These are phyloP conservation scores for Colletes gigas DNA, from an alignment of 1,140 invertebrate species.

Conservation along the genomic window DNA sequence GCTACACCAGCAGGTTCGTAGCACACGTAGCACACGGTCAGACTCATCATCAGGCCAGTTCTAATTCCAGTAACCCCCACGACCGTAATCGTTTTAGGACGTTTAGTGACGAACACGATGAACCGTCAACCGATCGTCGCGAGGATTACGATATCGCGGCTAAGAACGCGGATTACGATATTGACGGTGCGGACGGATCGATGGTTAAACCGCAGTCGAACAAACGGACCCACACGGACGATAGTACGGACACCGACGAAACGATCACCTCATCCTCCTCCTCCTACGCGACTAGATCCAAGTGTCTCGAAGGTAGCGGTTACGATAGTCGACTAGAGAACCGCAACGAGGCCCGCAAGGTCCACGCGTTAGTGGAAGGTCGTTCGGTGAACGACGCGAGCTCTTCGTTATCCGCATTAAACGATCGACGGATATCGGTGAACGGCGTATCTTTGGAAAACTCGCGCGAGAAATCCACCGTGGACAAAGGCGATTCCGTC, in stretches of 20 bases:
- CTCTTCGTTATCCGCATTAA: slow-evolving; percentile 32
- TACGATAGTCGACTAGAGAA: slow-evolving; percentile 46
- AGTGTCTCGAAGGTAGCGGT: slow-evolving; percentile 51
- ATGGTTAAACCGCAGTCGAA: slow-evolving; percentile 48
- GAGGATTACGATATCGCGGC: slow-evolving; percentile 55
- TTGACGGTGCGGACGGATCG: slow-evolving; percentile 47
- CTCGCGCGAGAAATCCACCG: background rate
- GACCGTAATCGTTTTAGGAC: slow-evolving; percentile 78
- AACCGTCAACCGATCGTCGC: slow-evolving; percentile 51
- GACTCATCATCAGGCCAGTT: slow-evolving; percentile 71
- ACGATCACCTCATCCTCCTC: slow-evolving; percentile 60
- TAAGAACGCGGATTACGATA: slow-evolving; percentile 56
- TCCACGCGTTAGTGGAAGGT: slow-evolving; percentile 41
- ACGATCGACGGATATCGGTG: background rate
- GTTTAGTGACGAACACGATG: slow-evolving; percentile 62
- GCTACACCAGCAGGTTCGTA: slow-evolving; percentile 82
- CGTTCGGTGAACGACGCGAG: slow-evolving; percentile 56
- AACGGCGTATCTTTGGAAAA: slow-evolving; percentile 1
- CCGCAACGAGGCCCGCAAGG: slow-evolving; percentile 37
- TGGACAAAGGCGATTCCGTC: slow-evolving; percentile 11
- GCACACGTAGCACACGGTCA: slow-evolving; percentile 73
- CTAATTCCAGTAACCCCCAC: slow-evolving; percentile 78
- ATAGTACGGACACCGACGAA: slow-evolving; percentile 62
- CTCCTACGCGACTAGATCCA: slow-evolving; percentile 53
- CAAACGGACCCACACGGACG: slow-evolving; percentile 54